phyloP scores from a whole-genome alignment of 2,113 vertebrate species.

The Coptodon bakossiorum region DNA sequence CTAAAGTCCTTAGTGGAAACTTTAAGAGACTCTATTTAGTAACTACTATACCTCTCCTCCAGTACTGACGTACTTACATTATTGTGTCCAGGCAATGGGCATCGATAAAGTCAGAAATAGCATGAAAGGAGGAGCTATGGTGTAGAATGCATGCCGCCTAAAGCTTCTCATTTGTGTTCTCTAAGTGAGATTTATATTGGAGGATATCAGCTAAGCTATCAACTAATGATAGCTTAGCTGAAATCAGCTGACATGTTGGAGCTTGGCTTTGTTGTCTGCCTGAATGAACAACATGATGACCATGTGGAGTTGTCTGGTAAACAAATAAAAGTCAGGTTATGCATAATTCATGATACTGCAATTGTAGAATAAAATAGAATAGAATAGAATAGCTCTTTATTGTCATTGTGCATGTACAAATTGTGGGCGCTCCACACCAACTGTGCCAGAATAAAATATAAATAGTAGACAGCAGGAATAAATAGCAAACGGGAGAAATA shows the following conservation, averaged over 20 bases:
- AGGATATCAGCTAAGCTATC: not conserved
- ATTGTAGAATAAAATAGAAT: not conserved
- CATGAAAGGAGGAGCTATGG: not conserved
- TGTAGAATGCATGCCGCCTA: not conserved
- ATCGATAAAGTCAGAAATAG: not conserved
- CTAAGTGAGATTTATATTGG: not conserved
- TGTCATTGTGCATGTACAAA: not conserved
- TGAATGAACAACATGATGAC: not conserved
- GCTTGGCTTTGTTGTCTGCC: not conserved
- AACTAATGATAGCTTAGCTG: not conserved
- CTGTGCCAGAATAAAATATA: not conserved
- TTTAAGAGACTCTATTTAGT: not conserved
- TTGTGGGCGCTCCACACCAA: not conserved
- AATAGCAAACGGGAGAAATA: not conserved
- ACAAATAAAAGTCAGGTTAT: not conserved
- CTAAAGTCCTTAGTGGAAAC: not conserved
- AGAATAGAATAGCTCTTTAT: not conserved
- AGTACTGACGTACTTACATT: not conserved
- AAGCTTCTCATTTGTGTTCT: not conserved
- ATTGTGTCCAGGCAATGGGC: not conserved
- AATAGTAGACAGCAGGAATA: not conserved
- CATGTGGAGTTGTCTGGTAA: not conserved
- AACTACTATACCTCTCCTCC: not conserved
- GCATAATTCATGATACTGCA: not conserved
- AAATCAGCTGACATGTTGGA: not conserved